These are phyloP conservation scores for Cardiocondyla obscurior DNA, from an alignment of 1,140 invertebrate genomes.

Conservation along the genomic window DNA sequence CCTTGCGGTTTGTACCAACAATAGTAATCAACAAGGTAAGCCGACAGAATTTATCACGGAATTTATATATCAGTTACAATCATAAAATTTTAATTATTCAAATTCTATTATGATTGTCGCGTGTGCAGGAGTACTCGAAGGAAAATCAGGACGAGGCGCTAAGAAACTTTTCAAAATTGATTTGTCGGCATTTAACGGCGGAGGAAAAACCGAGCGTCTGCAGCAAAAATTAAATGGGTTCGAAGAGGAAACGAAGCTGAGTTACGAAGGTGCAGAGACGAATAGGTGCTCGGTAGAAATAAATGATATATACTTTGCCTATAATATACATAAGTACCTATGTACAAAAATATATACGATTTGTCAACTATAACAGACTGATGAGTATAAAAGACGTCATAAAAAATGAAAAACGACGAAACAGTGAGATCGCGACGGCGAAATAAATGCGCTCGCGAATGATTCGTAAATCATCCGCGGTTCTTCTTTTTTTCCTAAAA, in stretches of 20 bases:
- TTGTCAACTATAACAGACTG: conserved; percentile 45
- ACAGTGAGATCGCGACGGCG: conserved; percentile 16
- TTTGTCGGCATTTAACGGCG: conserved; percentile 68
- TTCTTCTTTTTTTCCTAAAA: not conserved
- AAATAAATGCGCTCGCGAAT: not conserved
- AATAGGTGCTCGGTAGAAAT: not conserved
- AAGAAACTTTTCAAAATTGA: conserved; percentile 66
- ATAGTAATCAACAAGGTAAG: conserved; percentile 85
- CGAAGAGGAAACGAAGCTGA: not conserved
- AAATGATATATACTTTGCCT: conserved; percentile 30
- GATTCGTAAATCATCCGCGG: not conserved
- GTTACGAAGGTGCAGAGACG: not conserved
- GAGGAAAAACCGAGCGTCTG: conserved; percentile 65
- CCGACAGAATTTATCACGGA: no score
- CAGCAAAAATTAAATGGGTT: not conserved
- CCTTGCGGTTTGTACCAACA: conserved; percentile 86
- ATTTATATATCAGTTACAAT: no score
- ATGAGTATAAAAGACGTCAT: conserved; percentile 61
- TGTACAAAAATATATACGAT: conserved; percentile 74
- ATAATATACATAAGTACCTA: conserved; percentile 70
- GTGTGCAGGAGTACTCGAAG: conserved; percentile 60
- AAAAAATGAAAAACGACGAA: conserved; percentile 46
- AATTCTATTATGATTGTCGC: not conserved
- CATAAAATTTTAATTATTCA: no score
- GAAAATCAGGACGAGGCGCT: conserved; percentile 67